phyloP scores from a whole-genome alignment of 1,140 invertebrate genomes.

The Leptinotarsa undecemlineata region DNA sequence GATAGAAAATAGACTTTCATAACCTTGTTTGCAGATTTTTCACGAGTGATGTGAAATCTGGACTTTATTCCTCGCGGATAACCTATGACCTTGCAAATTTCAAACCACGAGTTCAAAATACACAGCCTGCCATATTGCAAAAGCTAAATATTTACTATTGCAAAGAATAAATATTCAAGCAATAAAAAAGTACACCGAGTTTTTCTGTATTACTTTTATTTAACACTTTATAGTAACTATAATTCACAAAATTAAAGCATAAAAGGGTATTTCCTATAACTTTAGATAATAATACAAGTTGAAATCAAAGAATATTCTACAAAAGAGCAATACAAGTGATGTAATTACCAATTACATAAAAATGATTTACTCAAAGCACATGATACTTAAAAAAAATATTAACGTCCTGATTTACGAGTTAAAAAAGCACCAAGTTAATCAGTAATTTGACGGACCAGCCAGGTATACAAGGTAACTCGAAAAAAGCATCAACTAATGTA shows the following conservation, averaged over 20 bases:
- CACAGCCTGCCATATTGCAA: no score
- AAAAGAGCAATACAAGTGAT: slow-evolving; percentile 17
- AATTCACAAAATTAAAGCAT: slow-evolving; percentile 32
- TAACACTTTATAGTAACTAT: slow-evolving; percentile 30
- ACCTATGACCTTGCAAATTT: no score
- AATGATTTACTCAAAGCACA: slow-evolving; percentile 4
- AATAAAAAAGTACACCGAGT: background rate
- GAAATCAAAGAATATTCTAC: slow-evolving; percentile 22
- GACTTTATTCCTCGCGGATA: no score
- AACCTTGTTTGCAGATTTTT: no score
- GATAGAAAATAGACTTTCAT: no score
- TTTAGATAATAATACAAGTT: slow-evolving; percentile 18
- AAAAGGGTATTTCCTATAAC: slow-evolving; percentile 25
- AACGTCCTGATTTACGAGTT: background rate
- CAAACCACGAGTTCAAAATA: no score
- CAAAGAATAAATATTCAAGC: background rate
- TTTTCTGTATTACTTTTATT: slow-evolving; percentile 23
- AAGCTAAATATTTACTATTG: background rate
- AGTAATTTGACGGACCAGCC: no score
- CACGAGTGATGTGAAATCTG: no score
- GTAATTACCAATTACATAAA: slow-evolving; percentile 3
- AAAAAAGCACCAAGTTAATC: slow-evolving; percentile 3
- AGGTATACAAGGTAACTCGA: no score
- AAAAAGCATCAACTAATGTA: no score
- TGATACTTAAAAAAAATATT: background rate